A percentile compares a stretch with the other conserved stretches of the same genome.
These are phyloP conservation scores for Drosophila novamexicana DNA, from an alignment of 1,140 invertebrate genomes.

Conservation along the genomic window DNA sequence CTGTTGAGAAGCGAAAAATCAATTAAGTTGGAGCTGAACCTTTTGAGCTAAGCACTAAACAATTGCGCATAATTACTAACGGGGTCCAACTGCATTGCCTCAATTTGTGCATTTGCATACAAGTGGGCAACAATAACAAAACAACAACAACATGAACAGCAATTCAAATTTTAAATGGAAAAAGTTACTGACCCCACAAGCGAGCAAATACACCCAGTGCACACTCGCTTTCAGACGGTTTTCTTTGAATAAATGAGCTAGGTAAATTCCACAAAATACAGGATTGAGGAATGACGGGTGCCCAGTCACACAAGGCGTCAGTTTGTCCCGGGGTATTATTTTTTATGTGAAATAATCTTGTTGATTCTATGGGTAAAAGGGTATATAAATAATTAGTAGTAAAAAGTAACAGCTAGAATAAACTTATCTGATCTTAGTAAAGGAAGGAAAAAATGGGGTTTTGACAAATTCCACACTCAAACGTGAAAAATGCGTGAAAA, in stretches of 20 bases:
- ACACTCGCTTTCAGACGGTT: slow-evolving; percentile 14
- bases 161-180: slow-evolving; percentile 68
- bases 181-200: slow-evolving; percentile 71
- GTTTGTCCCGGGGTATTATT: neutral
- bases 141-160: slow-evolving; percentile 41
- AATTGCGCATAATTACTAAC: slow-evolving; percentile 77
- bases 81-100: slow-evolving; percentile 61
- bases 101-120: slow-evolving; percentile 76
- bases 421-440: too few species aligned
- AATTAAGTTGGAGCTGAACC: slow-evolving; percentile 71
- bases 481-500: too few species aligned
- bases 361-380: too few species aligned
- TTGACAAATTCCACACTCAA: too few species aligned
- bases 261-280: slow-evolving; percentile 1
- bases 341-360: too few species aligned
- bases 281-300: neutral
- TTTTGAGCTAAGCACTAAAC: slow-evolving; percentile 74
- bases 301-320: neutral
- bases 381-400: too few species aligned
- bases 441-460: too few species aligned
- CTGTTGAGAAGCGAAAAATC: slow-evolving; percentile 63
- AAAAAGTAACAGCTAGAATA: too few species aligned
- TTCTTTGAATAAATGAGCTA: slow-evolving; percentile 32
- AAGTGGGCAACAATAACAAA: slow-evolving; percentile 28
- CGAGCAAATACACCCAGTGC: slow-evolving; percentile 52